Evolutionary conservation across 2,888 invertebrate species (phyloP).

Genomic region (Lasioglossum vierecki): DNA sequence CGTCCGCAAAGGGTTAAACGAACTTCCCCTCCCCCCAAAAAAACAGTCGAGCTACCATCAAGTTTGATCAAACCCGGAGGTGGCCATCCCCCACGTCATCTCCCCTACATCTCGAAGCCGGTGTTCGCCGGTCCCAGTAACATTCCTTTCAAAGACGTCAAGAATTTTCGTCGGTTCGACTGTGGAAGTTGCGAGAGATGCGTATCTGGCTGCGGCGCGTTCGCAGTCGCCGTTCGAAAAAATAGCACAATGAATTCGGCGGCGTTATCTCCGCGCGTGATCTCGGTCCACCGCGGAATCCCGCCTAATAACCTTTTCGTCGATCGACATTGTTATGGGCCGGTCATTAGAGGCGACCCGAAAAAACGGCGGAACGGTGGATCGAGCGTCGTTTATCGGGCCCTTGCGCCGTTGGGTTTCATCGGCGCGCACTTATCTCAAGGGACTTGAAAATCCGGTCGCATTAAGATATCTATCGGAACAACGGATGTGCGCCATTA

Average conservation of each 20-base stretch:
- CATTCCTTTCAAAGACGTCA: constrained; percentile 32
- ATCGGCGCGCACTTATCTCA: constrained; percentile 78
- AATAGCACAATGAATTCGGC: constrained; percentile 65
- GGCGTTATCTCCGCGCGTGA: constrained; percentile 56
- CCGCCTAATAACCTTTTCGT: constrained; percentile 70
- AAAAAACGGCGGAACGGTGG: constrained; percentile 55
- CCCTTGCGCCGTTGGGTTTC: constrained; percentile 66
- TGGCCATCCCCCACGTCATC: background rate
- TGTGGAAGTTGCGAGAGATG: constrained; percentile 23
- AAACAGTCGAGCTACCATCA: background rate
- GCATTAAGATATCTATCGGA: constrained; percentile 84
- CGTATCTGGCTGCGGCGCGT: constrained; percentile 33
- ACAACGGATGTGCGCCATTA: constrained; percentile 83
- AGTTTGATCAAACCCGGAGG: background rate
- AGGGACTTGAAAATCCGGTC: constrained; percentile 83
- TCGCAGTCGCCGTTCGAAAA: constrained; percentile 30
- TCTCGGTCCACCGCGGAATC: constrained; percentile 62
- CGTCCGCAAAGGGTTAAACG: too few relatives aligned
- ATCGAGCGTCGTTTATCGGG: constrained; percentile 68
- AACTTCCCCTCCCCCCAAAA: background rate
- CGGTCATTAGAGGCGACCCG: constrained; percentile 69
- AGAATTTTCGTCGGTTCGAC: constrained; percentile 21
- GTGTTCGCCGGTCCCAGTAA: constrained; percentile 7
- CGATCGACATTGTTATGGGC: constrained; percentile 75
- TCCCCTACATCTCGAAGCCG: background rate